Evolutionary conservation across 1,140 invertebrate genomes (phyloP), one percentile per base, ranked within the genome.

Genomic region (Macrocentrus cingulum): DNA sequence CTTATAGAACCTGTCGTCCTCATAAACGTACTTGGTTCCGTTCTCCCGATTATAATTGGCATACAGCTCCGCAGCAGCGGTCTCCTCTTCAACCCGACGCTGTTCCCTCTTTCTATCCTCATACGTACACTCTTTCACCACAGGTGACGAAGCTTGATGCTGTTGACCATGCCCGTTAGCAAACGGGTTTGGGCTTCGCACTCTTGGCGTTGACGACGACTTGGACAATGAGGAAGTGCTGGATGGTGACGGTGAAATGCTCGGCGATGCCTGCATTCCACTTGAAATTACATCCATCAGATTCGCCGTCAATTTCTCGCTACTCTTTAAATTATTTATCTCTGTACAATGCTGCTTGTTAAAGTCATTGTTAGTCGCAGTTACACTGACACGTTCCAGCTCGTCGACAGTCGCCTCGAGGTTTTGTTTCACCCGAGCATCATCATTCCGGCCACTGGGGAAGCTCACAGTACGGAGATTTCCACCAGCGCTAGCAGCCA

Each of bases 1-100:
- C 66, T 88, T 86, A 66, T 89, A 91, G 72, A 84, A 91, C 71
- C 86, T 86, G 77, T 92, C 89, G 51, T 87, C 83, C 65, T 90
- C 87, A 62, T 87, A 89, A 39, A 80, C 61, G 61, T 83, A 83
- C 48, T 72, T 74, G 7, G 67, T 76, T 50, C 77, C 79, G 57
- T 75, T 81, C 64, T 80, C 75, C 39, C 71, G 79, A 60, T 82
- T 78, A 50, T 76, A 58, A 53, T 65, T 64, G 2, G 51, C 56
- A 20, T 69, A 68, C 25, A 57, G 59, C 18, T 69, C 64, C n/a
- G 58, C 60, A 6, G 32, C 58, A 0, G 59, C 41, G 15, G n/a
- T 74, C 48, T 82, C 80, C 11, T 74, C 62, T 59, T 82, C 78
- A 56, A 81, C 74, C 69, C 80, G 80, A 62, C 82, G 79, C 59